These are phyloP conservation scores for Pygoscelis adeliae DNA, from an alignment of 2,113 vertebrate species.

Conservation along the genomic window DNA sequence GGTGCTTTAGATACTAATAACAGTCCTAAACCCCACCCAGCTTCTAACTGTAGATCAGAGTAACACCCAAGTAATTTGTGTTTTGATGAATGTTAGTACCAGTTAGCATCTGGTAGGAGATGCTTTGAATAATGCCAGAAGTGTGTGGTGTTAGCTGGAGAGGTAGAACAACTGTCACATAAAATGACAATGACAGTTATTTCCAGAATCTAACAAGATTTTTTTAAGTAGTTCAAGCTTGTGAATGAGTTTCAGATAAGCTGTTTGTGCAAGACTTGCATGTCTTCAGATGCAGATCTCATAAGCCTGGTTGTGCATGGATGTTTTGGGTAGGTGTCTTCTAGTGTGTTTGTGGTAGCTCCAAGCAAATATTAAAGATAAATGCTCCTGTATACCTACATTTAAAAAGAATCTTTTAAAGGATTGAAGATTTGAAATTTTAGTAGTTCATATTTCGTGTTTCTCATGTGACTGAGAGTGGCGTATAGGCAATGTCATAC, in stretches of 20 bases:
- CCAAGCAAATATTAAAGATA: background rate
- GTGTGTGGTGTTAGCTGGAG: accelerated
- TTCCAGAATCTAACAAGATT: background rate
- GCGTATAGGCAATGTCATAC: background rate
- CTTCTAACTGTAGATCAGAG: background rate
- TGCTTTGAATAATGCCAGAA: background rate
- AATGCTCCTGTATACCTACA: background rate
- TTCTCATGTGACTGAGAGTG: accelerated
- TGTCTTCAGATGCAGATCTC: background rate
- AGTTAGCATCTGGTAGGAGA: background rate
- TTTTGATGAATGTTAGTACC: too few species aligned
- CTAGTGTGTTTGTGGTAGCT: background rate
- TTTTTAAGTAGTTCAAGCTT: background rate
- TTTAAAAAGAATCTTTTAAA: background rate
- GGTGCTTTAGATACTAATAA: background rate
- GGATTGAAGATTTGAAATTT: too few species aligned
- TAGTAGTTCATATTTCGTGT: accelerated
- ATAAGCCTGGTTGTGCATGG: background rate
- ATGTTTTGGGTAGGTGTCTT: background rate
- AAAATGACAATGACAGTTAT: background rate
- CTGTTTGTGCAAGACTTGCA: background rate
- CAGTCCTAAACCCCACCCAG: background rate
- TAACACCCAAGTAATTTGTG: background rate
- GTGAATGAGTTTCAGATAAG: background rate
- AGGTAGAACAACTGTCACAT: background rate